Percentiles rank a stretch among this genome's conserved stretches.
phyloP scores from a whole-genome alignment of 1,140 invertebrate species.

The Caenorhabditis tropicalis region DNA sequence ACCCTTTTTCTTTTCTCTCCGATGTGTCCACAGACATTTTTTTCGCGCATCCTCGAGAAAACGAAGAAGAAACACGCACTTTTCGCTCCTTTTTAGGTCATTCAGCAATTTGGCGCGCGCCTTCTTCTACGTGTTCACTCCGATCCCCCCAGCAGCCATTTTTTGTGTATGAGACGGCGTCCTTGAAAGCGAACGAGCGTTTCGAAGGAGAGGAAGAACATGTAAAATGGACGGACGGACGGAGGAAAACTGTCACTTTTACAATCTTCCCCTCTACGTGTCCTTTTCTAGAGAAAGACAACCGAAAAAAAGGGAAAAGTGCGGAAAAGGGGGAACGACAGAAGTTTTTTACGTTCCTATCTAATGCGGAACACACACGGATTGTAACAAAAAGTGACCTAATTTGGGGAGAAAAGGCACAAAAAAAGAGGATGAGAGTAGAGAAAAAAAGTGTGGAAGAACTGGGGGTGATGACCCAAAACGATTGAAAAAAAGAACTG shows the following conservation, averaged over 20 bases:
- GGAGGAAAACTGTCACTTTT: constrained; percentile 34
- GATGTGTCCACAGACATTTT: neutral
- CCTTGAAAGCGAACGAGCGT: constrained; percentile 28
- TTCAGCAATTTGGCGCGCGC: constrained; percentile 27
- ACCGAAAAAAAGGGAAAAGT: constrained; percentile 18
- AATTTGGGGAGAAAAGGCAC: neutral
- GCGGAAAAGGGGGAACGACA: neutral
- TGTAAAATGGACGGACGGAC: neutral
- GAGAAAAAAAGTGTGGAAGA: constrained; percentile 13
- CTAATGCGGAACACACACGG: constrained; percentile 28
- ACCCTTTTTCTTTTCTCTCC: neutral
- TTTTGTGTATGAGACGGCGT: neutral
- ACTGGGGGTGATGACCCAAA: constrained; percentile 37
- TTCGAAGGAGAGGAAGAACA: neutral
- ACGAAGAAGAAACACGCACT: constrained; percentile 21
- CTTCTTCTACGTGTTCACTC: neutral
- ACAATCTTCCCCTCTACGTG: neutral
- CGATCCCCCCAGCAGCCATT: neutral
- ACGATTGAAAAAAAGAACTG: constrained; percentile 12
- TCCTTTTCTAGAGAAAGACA: neutral
- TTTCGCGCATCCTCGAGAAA: constrained; percentile 16
- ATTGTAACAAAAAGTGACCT: neutral
- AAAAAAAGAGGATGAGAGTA: neutral
- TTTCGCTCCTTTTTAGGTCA: constrained; percentile 39
- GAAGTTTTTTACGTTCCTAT: constrained; percentile 17